Conservation (phyloP, 2,888 invertebrate genomes). For the Polyploca ridens region DNA sequence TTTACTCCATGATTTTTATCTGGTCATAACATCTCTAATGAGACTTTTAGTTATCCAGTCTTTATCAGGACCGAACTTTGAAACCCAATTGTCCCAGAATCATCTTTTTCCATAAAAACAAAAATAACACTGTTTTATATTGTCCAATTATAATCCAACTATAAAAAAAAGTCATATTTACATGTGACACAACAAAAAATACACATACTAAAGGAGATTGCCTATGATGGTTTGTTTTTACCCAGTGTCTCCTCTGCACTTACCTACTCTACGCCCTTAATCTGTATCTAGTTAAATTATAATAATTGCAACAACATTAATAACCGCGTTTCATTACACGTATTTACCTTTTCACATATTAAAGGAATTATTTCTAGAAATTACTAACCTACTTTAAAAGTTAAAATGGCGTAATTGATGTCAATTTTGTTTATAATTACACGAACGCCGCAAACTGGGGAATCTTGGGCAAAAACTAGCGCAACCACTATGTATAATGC, state of each 20-base stretch:
- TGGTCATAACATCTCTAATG: too few species aligned
- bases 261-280: constrained; percentile 42
- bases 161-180: too few species aligned
- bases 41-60: too few species aligned
- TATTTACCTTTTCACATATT: constrained; percentile 55
- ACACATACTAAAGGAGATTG: too few species aligned
- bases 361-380: constrained; percentile 74
- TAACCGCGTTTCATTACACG: constrained; percentile 63
- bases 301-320: constrained; percentile 67
- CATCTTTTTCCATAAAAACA: too few species aligned
- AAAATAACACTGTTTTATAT: too few species aligned
- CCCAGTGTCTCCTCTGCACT: not conserved
- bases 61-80: too few species aligned
- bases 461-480: constrained; percentile 57
- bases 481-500: not conserved
- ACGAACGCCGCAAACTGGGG: constrained; percentile 36
- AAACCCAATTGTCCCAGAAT: too few species aligned
- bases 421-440: constrained; percentile 80
- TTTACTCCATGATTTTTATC: too few species aligned
- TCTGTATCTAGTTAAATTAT: constrained; percentile 66
- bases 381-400: constrained; percentile 73
- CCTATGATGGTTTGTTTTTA: not conserved
- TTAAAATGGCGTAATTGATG: constrained; percentile 68
- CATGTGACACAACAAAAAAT: too few species aligned
- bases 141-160: too few species aligned